Evolutionary conservation across 1,140 invertebrate genomes (phyloP), one percentile per base, ranked within the genome.

Genomic region (Drosophila rhopaloa): DNA sequence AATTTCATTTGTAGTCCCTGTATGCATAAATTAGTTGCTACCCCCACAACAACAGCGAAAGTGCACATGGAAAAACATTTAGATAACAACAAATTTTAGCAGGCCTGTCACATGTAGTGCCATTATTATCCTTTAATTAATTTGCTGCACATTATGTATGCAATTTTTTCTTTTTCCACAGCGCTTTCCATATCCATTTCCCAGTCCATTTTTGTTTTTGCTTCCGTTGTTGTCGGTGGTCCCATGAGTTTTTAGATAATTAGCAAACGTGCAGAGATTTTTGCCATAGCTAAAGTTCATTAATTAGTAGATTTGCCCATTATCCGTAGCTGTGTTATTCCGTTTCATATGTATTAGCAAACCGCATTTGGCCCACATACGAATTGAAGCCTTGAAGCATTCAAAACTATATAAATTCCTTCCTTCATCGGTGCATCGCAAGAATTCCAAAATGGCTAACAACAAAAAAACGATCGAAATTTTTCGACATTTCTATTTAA

Each of bases 41-140:
- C 53, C 62, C 47, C 59, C 65, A 67, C 38, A 62, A 51, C 47
- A 73, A 24, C 53, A 13, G 48, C 24, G 59, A 54, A 47, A 80
- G 56, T 80, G 54, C 78, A 62, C 61, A 82, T 61, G 53, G 73
- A 60, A 83, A 79, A 81, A 77, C 82, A 86, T 88, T 82, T 88
- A 86, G 81, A 85, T 81, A 84, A 85, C 60, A 74, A 76, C 77
- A 77, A 77, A 85, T 76, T 88, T 82, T 79, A 76, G 59, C 65
- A 60, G 72, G 60, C 70, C 79, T 82, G 65, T 82, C 83, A 79
- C 71, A 62, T 48, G 67, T 74, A 71, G 59, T 78, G 59, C 59
- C 81, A 81, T 85, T 85, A 85, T 85, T 85, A 88, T 85, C 63
- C 83, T 85, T 88, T 85, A 85, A 85, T 85, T 85, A 85, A 85